phyloP scores from a whole-genome alignment of 2,888 invertebrate genomes.

The Polyommatus iphigenia region DNA sequence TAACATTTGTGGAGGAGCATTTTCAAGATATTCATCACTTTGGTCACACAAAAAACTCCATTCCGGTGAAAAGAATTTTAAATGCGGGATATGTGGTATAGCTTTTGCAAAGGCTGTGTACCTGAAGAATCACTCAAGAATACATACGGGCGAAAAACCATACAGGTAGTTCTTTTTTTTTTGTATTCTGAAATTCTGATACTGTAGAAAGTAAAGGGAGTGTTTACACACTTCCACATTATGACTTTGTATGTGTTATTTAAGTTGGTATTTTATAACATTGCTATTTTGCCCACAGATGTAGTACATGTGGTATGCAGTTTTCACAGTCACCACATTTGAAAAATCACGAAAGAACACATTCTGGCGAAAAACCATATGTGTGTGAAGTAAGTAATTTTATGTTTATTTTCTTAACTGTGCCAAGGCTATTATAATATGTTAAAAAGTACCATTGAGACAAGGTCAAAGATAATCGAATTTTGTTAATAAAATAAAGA shows the following conservation, averaged over 20 bases:
- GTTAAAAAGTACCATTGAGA: too few relatives aligned
- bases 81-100: constrained; percentile 92
- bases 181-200: not conserved
- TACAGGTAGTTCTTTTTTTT: constrained; percentile 57
- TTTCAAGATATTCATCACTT: constrained; percentile 91
- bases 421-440: too few relatives aligned
- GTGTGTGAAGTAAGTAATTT: constrained; percentile 84
- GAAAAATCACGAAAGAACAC: constrained; percentile 93
- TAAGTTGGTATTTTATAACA: not conserved
- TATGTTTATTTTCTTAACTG: not conserved
- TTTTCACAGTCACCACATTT: constrained; percentile 94
- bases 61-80: constrained; percentile 91
- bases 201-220: not conserved
- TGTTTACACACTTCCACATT: too few relatives aligned
- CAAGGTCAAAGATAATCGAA: too few relatives aligned
- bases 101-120: constrained; percentile 95
- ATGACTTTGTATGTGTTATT: too few relatives aligned
- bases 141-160: constrained; percentile 87
- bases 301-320: constrained; percentile 94
- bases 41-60: constrained; percentile 95
- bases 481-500: too few relatives aligned
- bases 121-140: constrained; percentile 92
- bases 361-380: constrained; percentile 92
- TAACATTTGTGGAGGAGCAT: constrained; percentile 91
- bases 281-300: constrained; percentile 71